Evolutionary conservation across 2,113 vertebrate species (phyloP).

Genomic region (Accipiter cooperii): DNA sequence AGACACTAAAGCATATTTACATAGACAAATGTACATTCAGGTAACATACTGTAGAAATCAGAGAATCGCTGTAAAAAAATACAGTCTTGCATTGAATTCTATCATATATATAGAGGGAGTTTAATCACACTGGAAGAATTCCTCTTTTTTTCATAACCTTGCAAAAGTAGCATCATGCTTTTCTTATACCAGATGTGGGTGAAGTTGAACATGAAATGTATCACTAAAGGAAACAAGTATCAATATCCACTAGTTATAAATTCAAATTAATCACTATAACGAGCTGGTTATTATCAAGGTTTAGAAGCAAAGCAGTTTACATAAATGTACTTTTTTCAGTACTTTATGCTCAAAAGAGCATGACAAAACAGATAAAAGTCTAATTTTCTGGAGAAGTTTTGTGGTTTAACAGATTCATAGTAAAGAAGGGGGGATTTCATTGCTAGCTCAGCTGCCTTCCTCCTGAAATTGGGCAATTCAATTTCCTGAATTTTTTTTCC

Average conservation of each 20-base stretch:
- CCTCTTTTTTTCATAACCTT: background rate
- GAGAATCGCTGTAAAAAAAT: background rate
- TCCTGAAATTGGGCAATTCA: background rate
- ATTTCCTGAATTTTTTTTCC: background rate
- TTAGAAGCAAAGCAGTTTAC: background rate
- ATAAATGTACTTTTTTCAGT: background rate
- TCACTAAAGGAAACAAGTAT: background rate
- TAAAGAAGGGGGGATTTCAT: background rate
- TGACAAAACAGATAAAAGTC: background rate
- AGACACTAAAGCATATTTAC: background rate
- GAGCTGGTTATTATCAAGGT: background rate
- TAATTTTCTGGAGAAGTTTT: background rate
- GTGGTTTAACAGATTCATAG: background rate
- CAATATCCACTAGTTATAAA: background rate
- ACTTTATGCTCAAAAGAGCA: background rate
- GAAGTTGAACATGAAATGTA: background rate
- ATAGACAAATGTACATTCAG: background rate
- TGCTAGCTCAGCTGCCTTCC: background rate
- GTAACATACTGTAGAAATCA: background rate
- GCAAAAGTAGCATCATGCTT: background rate
- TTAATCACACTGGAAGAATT: background rate
- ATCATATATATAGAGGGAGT: accelerated
- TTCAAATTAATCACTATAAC: background rate
- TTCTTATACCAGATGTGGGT: background rate
- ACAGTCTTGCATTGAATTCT: background rate